Evolutionary conservation across 2,888 invertebrate genomes (phyloP), one percentile per base, ranked within the genome.

Genomic region (Sepioteuthis lessoniana): DNA sequence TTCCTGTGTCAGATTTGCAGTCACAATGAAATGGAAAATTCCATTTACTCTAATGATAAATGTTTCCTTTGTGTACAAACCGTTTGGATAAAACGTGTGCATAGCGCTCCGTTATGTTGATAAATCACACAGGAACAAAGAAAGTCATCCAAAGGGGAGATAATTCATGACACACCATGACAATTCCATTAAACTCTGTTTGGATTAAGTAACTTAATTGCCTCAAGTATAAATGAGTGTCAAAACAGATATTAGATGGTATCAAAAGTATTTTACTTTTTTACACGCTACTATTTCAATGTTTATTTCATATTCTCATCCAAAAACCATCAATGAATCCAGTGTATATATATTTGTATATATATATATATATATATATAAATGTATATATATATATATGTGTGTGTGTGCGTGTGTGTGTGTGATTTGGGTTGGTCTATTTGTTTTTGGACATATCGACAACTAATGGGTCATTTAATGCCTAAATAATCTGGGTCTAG

Each of bases 1-100:
- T 76, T 76, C 76, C 76, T 76, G 76, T 76, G 76, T 76, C n/a
- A n/a, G 31, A n/a, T 76, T 76, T 16, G n/a, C 8, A 76, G 76
- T 16, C 76, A 31, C 31, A 31, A 76, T n/a, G 76, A 76, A 76
- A 76, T 76, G 76, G 76, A 76, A 76, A 76, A 76, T 76, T 76
- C n/a, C 76, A n/a, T 76, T 76, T 76, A 76, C n/a, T 76, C 76
- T 76, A 76, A 76, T 76, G 76, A 76, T 76, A 76, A 76, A 76
- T 76, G n/a, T 76, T 76, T n/a, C 76, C 76, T 76, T 76, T 76
- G 76, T 76, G 76, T 76, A 76, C 76, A 76, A n/a, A 76, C 13
- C 31, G 31, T 13, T 76, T n/a, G 76, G n/a, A 76, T 76, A 76
- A 60, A 76, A 76, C n/a, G 76, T 76, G 76, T n/a, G 76, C 13